Evolutionary conservation across 2,888 invertebrate species (phyloP).

Genomic region (Caenorhabditis sp.): DNA sequence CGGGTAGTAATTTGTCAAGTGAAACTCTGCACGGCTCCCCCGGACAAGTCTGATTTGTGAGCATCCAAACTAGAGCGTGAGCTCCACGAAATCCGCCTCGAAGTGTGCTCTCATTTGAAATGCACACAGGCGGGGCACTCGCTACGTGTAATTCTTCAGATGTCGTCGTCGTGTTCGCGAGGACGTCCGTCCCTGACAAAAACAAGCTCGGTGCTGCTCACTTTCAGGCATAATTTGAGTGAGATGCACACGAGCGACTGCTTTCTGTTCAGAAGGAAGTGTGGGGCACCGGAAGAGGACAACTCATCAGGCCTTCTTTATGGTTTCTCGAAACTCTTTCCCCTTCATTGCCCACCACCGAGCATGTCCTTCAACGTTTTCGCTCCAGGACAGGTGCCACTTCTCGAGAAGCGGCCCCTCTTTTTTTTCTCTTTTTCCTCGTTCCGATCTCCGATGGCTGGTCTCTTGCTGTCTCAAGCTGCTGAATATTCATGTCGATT

Average conservation of each 20-base stretch:
- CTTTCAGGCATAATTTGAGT: not conserved
- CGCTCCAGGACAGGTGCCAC: not conserved
- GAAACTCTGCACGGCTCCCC: too few species aligned
- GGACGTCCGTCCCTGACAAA: constrained; percentile 15
- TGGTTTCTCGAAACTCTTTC: not conserved
- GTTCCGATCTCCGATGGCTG: constrained; percentile 13
- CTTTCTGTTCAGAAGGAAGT: not conserved
- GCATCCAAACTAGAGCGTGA: too few species aligned
- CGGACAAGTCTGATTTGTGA: constrained; percentile 7
- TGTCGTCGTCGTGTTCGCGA: constrained; percentile 6
- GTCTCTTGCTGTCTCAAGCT: constrained; percentile 8
- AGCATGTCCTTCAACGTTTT: not conserved
- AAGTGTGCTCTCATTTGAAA: too few species aligned
- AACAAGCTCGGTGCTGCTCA: not conserved
- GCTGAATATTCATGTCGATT: constrained; percentile 44
- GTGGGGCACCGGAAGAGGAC: not conserved
- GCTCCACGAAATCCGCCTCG: too few species aligned
- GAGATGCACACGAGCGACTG: not conserved
- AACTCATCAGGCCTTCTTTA: not conserved
- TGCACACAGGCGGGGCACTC: too few species aligned
- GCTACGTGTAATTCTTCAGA: not conserved
- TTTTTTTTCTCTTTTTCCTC: not conserved
- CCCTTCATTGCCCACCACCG: not conserved
- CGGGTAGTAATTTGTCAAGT: too few species aligned
- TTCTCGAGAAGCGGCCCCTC: not conserved